phyloP scores from a whole-genome alignment of 2,888 invertebrate species.

The Andrena fulva region DNA sequence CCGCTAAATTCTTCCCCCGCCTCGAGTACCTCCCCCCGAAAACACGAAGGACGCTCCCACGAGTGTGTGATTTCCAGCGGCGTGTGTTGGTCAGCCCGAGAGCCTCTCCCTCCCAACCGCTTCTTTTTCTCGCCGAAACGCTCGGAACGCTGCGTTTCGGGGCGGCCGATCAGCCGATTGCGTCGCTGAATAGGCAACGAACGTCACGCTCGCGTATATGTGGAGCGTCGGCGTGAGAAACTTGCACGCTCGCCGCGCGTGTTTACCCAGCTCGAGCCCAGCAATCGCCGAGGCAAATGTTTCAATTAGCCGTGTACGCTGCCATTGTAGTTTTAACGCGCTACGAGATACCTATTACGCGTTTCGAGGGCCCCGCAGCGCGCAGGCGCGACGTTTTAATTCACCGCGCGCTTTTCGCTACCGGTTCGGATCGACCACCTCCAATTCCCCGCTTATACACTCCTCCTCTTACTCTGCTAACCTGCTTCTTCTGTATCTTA shows the following conservation, averaged over 20 bases:
- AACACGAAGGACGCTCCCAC: not conserved
- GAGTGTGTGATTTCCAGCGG: slow-evolving; percentile 7
- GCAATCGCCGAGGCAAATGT: slow-evolving; percentile 70
- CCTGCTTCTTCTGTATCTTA: too few relatives aligned
- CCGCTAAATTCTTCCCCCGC: too few relatives aligned
- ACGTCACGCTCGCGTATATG: slow-evolving; percentile 26
- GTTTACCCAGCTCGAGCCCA: slow-evolving; percentile 61
- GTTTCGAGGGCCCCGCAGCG: slow-evolving; percentile 10
- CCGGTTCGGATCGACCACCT: too few relatives aligned
- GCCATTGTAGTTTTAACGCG: slow-evolving; percentile 63
- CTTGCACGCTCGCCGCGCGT: slow-evolving; percentile 44
- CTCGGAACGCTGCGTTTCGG: not conserved
- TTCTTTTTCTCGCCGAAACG: not conserved
- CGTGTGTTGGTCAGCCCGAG: not conserved
- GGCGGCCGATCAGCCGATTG: slow-evolving; percentile 17
- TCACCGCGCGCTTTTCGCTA: slow-evolving; percentile 53
- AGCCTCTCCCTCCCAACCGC: too few relatives aligned
- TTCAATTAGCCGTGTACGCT: slow-evolving; percentile 64
- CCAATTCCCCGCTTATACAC: too few relatives aligned
- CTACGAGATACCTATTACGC: slow-evolving; percentile 54
- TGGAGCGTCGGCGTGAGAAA: slow-evolving; percentile 67
- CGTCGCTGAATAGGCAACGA: slow-evolving; percentile 13
- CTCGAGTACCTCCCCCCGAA: too few relatives aligned
- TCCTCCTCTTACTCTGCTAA: too few relatives aligned
- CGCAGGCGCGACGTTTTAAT: slow-evolving; percentile 46